These are phyloP conservation scores for Melinaea marsaeus DNA, from an alignment of 2,888 invertebrate species.

Conservation along the genomic window DNA sequence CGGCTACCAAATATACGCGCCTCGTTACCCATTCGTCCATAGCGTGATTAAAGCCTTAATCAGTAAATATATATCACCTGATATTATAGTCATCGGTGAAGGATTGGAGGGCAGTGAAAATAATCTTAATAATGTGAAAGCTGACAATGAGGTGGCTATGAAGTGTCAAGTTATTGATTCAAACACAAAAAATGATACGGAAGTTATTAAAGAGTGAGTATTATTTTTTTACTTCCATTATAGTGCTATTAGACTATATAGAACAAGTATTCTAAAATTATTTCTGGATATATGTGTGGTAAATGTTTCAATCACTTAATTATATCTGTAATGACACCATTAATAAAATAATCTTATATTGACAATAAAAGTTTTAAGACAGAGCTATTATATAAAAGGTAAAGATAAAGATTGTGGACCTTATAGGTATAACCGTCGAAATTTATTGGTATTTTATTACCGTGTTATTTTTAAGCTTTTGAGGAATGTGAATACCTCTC, in stretches of 20 bases:
- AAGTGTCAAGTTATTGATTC: constrained; percentile 59
- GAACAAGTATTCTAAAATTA: no score
- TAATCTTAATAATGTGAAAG: constrained; percentile 50
- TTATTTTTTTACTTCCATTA: constrained; percentile 12
- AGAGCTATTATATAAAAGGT: no score
- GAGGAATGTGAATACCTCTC: constrained; percentile 23
- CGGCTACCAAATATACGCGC: constrained; percentile 57
- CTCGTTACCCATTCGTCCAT: constrained; percentile 60
- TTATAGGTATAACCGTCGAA: not conserved
- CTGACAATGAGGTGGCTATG: constrained; percentile 55
- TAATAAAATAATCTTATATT: no score
- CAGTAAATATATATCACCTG: constrained; percentile 56
- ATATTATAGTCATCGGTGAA: constrained; percentile 47
- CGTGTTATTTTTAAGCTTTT: constrained; percentile 18
- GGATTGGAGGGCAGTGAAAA: constrained; percentile 45
- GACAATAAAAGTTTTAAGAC: no score
- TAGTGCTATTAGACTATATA: not conserved
- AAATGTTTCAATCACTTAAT: not conserved
- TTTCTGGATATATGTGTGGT: no score
- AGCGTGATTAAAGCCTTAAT: constrained; percentile 56
- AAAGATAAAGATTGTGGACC: not conserved
- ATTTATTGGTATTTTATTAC: constrained; percentile 9
- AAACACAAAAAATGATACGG: constrained; percentile 41
- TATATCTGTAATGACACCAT: not conserved
- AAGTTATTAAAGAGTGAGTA: constrained; percentile 63